Evolutionary conservation across 35 echinoderm and acorn worm genomes (phyloP).

Genomic region (Hemicentrotus pulcherrimus): DNA sequence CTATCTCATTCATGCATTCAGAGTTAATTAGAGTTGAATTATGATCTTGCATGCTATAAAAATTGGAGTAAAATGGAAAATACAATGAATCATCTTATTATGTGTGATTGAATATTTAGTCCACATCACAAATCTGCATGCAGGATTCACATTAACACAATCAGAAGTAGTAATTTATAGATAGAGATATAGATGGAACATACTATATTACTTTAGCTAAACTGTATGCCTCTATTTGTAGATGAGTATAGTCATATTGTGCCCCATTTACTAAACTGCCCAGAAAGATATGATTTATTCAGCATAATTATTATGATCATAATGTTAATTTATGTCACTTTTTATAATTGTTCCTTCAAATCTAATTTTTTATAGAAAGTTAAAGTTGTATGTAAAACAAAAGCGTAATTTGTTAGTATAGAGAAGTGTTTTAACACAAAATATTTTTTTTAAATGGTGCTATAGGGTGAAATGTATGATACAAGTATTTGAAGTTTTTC

Average conservation of each 20-base stretch:
- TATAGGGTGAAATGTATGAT: neutral
- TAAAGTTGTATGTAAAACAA: neutral
- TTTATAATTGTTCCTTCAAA: neutral
- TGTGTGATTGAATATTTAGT: no score
- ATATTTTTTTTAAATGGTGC: neutral
- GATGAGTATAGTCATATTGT: neutral
- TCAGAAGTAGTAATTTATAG: neutral
- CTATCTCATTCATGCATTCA: neutral
- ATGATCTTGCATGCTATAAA: neutral
- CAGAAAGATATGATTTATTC: neutral
- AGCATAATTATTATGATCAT: neutral
- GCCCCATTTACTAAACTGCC: neutral
- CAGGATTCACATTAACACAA: no score
- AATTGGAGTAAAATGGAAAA: neutral
- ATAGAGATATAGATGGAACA: no score
- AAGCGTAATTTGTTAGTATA: neutral
- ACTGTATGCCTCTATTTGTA: no score
- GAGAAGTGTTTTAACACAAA: neutral
- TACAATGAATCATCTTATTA: neutral
- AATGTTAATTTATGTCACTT: neutral
- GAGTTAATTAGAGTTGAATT: neutral
- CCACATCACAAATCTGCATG: no score
- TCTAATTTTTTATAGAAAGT: no score
- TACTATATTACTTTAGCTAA: no score
- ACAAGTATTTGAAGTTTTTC: neutral